Percentiles rank a stretch among this genome's conserved stretches.
Evolutionary conservation across 2,113 vertebrate genomes (phyloP).

Genomic region (Hippoglossus stenolepis): DNA sequence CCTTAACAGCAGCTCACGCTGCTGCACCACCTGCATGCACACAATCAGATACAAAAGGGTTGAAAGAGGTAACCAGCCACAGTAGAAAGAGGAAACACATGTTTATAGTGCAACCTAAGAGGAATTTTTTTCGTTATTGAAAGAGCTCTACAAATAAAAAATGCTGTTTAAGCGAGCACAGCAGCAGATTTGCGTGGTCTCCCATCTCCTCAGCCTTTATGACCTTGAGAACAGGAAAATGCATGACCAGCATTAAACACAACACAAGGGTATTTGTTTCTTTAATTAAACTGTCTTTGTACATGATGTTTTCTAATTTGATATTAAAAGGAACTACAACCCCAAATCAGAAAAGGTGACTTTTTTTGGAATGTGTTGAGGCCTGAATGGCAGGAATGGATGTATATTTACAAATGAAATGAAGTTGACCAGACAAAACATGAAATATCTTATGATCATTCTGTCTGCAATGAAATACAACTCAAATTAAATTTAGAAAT

Average conservation of each 20-base stretch:
- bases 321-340: too few species aligned
- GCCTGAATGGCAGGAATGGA: too few species aligned
- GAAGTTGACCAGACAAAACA: too few species aligned
- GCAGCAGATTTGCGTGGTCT: constrained; percentile 88
- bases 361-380: too few species aligned
- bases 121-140: not conserved
- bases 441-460: too few species aligned
- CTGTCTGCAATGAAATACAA: too few species aligned
- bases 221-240: constrained; percentile 82
- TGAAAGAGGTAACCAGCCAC: not conserved
- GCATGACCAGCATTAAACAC: not conserved
- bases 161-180: too few species aligned
- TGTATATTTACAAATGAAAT: too few species aligned
- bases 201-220: constrained; percentile 90
- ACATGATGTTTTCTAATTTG: not conserved
- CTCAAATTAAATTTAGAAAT: too few species aligned
- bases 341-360: too few species aligned
- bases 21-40: constrained; percentile 84
- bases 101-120: not conserved
- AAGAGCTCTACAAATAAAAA: too few species aligned
- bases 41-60: constrained; percentile 1
- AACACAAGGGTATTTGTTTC: not conserved
- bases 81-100: not conserved
- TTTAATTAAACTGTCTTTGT: not conserved
- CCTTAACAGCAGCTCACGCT: constrained; percentile 88